A percentile compares a stretch with the other conserved stretches of the same genome.
These are phyloP conservation scores for Prietella phreatophila DNA, from an alignment of 2,113 vertebrate genomes.

Conservation along the genomic window DNA sequence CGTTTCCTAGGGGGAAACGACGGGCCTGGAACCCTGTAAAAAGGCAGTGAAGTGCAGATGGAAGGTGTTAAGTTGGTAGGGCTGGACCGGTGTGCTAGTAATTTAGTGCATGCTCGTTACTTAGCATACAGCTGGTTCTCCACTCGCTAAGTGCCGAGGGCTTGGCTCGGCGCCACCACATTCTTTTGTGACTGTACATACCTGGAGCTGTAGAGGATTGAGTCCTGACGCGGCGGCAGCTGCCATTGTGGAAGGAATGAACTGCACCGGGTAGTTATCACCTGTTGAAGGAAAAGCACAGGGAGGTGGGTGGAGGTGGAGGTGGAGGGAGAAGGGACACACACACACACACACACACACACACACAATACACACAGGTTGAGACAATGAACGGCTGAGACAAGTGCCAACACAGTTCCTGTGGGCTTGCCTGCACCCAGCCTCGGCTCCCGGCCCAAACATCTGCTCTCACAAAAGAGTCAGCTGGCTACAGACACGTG, in stretches of 20 bases:
- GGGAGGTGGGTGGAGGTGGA: constrained; percentile 43
- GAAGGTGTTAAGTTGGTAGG: constrained; percentile 87
- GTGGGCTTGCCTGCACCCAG: constrained; percentile 69
- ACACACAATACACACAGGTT: constrained; percentile 95
- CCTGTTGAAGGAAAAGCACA: constrained; percentile 79
- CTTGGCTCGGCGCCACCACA: constrained; percentile 82
- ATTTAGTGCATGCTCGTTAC: constrained; percentile 88
- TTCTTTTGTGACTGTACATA: constrained; percentile 88
- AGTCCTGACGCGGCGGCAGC: constrained; percentile 99
- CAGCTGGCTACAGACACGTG: constrained; percentile 79
- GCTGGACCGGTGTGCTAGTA: constrained; percentile 78
- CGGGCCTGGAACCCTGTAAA: constrained; percentile 67
- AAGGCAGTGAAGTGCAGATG: constrained; percentile 74
- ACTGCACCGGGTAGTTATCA: constrained; percentile 99
- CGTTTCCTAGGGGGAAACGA: constrained; percentile 53
- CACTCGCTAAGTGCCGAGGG: constrained; percentile 76
- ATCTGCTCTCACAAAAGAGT: constrained; percentile 95
- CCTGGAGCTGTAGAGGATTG: constrained; percentile 99
- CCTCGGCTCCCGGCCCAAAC: constrained; percentile 84
- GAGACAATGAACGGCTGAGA: constrained; percentile 89
- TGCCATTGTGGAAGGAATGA: constrained; percentile 99
- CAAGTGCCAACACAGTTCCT: constrained; percentile 89
- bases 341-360: constrained; percentile 71
- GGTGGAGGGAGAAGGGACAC: constrained; percentile 45
- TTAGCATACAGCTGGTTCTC: constrained; percentile 95